Evolutionary conservation across 2,797 vertebrate species (phyloP).

Genomic region (Diglossa cyanea): DNA sequence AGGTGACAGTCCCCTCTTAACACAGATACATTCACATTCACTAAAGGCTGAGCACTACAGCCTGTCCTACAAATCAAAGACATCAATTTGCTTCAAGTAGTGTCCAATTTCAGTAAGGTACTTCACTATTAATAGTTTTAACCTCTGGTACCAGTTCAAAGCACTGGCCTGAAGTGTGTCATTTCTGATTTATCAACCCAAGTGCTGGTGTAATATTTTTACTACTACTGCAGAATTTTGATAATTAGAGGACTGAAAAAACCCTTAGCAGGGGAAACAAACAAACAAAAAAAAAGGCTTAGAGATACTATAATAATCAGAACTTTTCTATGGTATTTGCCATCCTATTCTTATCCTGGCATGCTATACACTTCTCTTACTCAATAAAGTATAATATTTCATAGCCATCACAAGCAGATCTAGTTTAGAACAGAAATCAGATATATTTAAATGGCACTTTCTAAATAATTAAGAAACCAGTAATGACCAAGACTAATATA

Average conservation of each 20-base stretch:
- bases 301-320: background rate
- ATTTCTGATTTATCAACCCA: slow-evolving; percentile 34
- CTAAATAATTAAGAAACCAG: background rate
- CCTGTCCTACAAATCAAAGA: slow-evolving; percentile 66
- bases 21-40: slow-evolving; percentile 1
- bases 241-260: slow-evolving; percentile 11
- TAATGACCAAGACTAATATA: background rate
- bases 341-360: background rate
- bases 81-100: slow-evolving; percentile 68
- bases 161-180: slow-evolving; percentile 41
- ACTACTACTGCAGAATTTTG: slow-evolving; percentile 8
- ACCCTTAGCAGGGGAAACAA: background rate
- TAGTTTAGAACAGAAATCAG: background rate
- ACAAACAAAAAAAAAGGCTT: background rate
- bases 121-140: slow-evolving; percentile 72
- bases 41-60: slow-evolving; percentile 11
- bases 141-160: slow-evolving; percentile 58
- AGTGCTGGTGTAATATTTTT: slow-evolving; percentile 1
- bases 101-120: slow-evolving; percentile 66
- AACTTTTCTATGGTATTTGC: background rate
- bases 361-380: background rate
- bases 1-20: slow-evolving; percentile 66
- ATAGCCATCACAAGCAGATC: background rate
- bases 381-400: background rate
- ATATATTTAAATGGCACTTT: background rate